Conservation (phyloP, 2,797 vertebrate genomes). For the Cyclopterus lumpus region DNA sequence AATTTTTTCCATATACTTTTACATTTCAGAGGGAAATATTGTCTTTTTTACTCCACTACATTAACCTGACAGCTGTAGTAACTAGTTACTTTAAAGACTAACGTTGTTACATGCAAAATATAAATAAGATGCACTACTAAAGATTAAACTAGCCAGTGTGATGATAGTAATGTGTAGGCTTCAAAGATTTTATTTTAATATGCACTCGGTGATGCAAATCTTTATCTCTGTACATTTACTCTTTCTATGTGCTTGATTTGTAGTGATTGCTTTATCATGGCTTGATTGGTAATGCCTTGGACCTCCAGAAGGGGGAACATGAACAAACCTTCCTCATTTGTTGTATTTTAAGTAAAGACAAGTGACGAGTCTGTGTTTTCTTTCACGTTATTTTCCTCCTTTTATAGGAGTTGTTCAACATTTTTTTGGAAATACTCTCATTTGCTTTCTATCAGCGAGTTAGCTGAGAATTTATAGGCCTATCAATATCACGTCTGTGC, state of each 20-base stretch:
- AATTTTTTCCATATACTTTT: constrained; percentile 59
- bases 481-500: not conserved
- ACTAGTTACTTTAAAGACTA: constrained; percentile 46
- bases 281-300: constrained; percentile 53
- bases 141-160: constrained; percentile 37
- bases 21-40: constrained; percentile 41
- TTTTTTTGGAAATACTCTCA: not conserved
- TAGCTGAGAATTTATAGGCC: not conserved
- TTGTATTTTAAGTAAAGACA: constrained; percentile 67
- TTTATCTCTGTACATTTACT: constrained; percentile 56
- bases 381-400: constrained; percentile 31
- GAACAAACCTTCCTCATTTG: constrained; percentile 63
- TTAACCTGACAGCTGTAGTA: constrained; percentile 46
- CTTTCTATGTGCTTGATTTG: constrained; percentile 64
- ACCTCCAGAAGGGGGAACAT: constrained; percentile 45
- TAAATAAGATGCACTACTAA: constrained; percentile 50
- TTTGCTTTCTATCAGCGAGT: not conserved
- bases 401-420: constrained; percentile 14
- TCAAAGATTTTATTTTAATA: constrained; percentile 66
- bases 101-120: constrained; percentile 47
- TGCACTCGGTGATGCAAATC: constrained; percentile 56
- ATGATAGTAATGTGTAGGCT: constrained; percentile 48
- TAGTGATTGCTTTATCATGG: constrained; percentile 62
- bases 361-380: constrained; percentile 53
- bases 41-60: constrained; percentile 48